Evolutionary conservation across 2,797 vertebrate genomes (phyloP), one percentile per base, ranked within the genome.

Genomic region (Phoeniculus purpureus): DNA sequence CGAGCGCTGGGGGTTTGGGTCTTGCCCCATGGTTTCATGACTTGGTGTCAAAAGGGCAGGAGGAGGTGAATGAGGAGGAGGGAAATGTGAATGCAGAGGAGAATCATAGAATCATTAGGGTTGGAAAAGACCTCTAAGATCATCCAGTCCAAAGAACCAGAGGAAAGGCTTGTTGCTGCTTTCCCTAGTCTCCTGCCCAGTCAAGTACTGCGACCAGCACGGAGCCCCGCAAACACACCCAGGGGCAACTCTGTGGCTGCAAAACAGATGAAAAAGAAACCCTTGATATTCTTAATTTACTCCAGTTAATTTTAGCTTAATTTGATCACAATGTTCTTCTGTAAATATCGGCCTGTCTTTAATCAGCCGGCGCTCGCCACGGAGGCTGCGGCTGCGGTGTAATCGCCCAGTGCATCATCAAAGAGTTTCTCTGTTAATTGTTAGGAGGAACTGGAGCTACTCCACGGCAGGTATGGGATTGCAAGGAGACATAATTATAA

Each of bases 271-370:
- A 72, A 59, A 87, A 80, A 77, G 58, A 51, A 45, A 43, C 8
- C 34, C 21, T 16, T 18, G 34, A 21, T 65, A 32, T 74, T 95
- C 87, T 14, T 70, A 55, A 88, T 92, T 94, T 81, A 89, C 80
- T 89, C 71, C 85, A 76, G 91, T 94, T 97, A 97, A 96, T 97
- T 96, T 94, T 95, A 92, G 95, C 92, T 85, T 97, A 94, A 97
- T 97, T 96, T 95, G 92, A 94, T 96, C 92, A 83, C 94, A 92
- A 81, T 86, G 91, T 85, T 96, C 94, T 90, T 83, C 29, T 45
- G 94, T 90, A 96, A 97, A 97, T 95, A 96, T 76, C 56, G 58
- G 85, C 90, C 76, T 64, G 89, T 78, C 94, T 89, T 95, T 93
- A 93, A 94, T 94, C 93, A 95, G 85, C 59, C 80, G 68, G 85